Evolutionary conservation across 2,113 vertebrate species (phyloP).

Genomic region (Natator depressus): DNA sequence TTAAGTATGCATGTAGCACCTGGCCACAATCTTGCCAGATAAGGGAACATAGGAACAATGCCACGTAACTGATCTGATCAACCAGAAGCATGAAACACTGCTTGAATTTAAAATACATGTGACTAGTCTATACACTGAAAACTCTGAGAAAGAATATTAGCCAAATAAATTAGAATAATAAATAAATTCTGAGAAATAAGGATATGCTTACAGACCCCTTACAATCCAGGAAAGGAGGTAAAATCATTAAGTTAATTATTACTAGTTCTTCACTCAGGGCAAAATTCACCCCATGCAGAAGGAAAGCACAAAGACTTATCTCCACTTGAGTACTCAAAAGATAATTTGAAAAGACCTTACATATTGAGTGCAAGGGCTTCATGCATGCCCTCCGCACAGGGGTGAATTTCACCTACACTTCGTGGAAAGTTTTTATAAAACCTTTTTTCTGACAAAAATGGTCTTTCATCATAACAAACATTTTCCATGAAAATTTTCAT

Average conservation of each 20-base stretch:
- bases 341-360: background rate
- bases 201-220: background rate
- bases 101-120: background rate
- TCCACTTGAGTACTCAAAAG: background rate
- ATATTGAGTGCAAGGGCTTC: background rate
- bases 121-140: background rate
- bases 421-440: background rate
- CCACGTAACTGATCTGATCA: background rate
- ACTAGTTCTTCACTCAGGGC: background rate
- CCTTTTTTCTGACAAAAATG: background rate
- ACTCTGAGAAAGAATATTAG: background rate
- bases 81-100: accelerated
- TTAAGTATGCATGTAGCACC: too few relatives aligned
- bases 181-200: background rate
- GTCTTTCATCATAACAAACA: background rate
- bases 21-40: background rate
- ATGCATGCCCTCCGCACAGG: background rate
- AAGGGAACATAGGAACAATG: background rate
- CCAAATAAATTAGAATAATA: background rate
- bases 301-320: background rate
- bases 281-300: background rate
- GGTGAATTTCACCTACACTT: background rate
- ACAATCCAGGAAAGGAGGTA: background rate
- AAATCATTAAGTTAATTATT: background rate
- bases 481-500: background rate